phyloP scores from a whole-genome alignment of 2,888 invertebrate genomes.

The Oscheius myriophilus region DNA sequence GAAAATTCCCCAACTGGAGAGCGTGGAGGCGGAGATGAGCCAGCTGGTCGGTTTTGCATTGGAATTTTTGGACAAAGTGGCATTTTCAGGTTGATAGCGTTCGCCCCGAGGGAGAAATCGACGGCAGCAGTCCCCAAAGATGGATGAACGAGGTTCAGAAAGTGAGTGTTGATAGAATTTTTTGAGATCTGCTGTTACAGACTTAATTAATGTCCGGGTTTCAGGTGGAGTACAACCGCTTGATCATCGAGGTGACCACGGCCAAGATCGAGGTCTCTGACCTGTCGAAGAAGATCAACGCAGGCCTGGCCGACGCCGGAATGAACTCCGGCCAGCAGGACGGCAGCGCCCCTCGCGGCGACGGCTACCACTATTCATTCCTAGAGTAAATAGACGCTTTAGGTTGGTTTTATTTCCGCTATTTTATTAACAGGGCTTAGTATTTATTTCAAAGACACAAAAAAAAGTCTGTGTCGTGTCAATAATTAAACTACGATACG shows the following conservation, averaged over 20 bases:
- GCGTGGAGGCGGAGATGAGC: conserved; percentile 47
- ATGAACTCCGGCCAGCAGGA: conserved; percentile 17
- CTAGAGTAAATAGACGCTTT: conserved; percentile 42
- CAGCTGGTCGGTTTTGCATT: conserved; percentile 30
- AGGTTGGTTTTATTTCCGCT: conserved; percentile 1
- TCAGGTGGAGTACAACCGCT: conserved; percentile 55
- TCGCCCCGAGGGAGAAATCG: conserved; percentile 37
- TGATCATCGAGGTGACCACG: conserved; percentile 59
- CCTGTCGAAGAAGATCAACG: conserved; percentile 54
- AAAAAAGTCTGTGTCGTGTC: too few species aligned
- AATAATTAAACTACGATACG: too few species aligned
- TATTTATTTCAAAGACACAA: too few species aligned
- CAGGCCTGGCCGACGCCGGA: conserved; percentile 48
- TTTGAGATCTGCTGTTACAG: conserved; percentile 11
- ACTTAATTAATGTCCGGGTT: conserved; percentile 13
- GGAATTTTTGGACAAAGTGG: background rate
- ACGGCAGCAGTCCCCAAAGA: conserved; percentile 42
- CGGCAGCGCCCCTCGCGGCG: conserved; percentile 29
- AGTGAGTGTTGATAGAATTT: conserved; percentile 26
- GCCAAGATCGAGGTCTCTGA: conserved; percentile 56
- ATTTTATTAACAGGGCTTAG: background rate
- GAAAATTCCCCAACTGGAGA: conserved; percentile 50
- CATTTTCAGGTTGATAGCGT: conserved; percentile 39
- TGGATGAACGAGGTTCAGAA: conserved; percentile 58
- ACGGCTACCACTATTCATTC: conserved; percentile 57